Evolutionary conservation across 2,888 invertebrate genomes (phyloP).

Genomic region (Limnephilus auricula): DNA sequence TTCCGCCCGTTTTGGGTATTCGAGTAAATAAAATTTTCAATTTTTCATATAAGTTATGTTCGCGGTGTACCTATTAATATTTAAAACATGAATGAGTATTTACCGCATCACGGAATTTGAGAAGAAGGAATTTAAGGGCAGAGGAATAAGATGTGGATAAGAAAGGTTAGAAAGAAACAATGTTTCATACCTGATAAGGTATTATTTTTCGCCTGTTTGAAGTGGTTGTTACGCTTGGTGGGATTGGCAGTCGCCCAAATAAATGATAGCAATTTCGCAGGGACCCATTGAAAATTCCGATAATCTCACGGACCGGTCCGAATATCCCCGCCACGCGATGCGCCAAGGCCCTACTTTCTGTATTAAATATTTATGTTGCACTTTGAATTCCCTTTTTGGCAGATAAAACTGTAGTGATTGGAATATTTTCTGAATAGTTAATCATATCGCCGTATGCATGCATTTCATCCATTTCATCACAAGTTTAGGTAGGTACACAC

Average conservation of each 20-base stretch:
- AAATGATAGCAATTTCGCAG: conserved; percentile 36
- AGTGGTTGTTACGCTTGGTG: neutral
- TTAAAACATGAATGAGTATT: too few species aligned
- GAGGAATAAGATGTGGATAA: neutral
- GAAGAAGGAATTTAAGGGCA: neutral
- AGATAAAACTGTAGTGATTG: neutral
- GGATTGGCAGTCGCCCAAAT: conserved; percentile 40
- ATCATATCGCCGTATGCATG: neutral
- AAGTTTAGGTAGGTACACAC: neutral
- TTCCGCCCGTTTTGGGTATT: too few species aligned
- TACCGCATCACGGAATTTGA: neutral
- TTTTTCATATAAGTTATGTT: neutral
- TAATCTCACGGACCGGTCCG: conserved; percentile 24
- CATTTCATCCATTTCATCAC: neutral
- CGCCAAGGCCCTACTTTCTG: neutral
- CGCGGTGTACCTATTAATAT: too few species aligned
- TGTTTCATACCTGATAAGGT: neutral
- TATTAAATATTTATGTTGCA: neutral
- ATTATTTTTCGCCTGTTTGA: neutral
- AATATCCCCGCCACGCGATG: neutral
- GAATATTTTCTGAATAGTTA: neutral
- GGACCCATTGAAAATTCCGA: conserved; percentile 43
- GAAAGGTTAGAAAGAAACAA: neutral
- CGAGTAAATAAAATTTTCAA: neutral
- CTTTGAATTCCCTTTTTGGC: neutral